phyloP scores from a whole-genome alignment of 92 coral and sea anemone species.

The Zoanthus sansibaricus region DNA sequence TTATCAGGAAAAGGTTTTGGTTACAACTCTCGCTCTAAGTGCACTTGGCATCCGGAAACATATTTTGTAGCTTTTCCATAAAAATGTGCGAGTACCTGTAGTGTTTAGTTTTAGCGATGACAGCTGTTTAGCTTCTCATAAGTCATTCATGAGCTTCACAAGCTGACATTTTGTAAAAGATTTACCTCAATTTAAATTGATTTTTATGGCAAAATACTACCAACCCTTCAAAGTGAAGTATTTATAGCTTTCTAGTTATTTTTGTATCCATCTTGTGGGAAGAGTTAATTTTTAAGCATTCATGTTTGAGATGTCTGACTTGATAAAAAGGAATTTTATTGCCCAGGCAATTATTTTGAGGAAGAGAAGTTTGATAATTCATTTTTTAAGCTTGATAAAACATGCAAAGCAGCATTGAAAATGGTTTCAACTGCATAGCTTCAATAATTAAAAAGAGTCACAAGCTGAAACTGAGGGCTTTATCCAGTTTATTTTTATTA shows the following conservation, averaged over 20 bases:
- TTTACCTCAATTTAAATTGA: constrained; percentile 9
- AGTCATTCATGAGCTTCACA: constrained; percentile 47
- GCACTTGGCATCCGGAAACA: background rate
- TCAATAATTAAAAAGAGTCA: constrained; percentile 44
- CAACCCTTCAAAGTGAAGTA: background rate
- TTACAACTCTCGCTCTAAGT: background rate
- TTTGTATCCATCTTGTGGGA: background rate
- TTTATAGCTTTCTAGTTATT: background rate
- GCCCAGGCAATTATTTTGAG: background rate
- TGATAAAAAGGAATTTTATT: background rate
- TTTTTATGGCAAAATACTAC: background rate
- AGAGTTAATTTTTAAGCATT: background rate
- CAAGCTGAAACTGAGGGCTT: constrained; percentile 16
- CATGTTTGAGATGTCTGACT: background rate
- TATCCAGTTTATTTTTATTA: constrained; percentile 10
- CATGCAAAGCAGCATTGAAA: constrained; percentile 27
- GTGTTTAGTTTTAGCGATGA: constrained; percentile 30
- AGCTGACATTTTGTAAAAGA: constrained; percentile 42
- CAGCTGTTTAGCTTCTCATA: constrained; percentile 46
- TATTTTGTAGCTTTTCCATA: background rate
- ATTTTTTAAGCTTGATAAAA: background rate
- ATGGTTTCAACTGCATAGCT: constrained; percentile 3
- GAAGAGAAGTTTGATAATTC: background rate
- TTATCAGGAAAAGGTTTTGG: background rate
- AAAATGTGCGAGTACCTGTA: constrained; percentile 42